These are phyloP conservation scores for Coregonus sp. DNA, from an alignment of 2,797 vertebrate species.

Conservation along the genomic window DNA sequence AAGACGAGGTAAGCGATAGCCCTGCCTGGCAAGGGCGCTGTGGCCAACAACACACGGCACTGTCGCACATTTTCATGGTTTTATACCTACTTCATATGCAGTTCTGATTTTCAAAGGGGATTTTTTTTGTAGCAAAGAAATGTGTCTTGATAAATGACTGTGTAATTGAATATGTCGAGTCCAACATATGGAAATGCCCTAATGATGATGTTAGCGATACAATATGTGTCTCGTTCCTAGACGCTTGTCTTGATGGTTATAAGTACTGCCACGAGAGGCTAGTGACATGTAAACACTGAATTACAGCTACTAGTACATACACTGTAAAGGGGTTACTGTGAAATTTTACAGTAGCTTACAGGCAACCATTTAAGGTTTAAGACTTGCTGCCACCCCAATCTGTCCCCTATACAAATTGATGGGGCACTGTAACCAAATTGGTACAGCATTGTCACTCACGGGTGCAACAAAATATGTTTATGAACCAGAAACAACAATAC, in stretches of 20 bases:
- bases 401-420: too few relatives aligned
- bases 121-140: constrained; percentile 25
- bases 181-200: constrained; percentile 17
- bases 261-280: background rate
- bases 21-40: constrained; percentile 22
- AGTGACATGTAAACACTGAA: background rate
- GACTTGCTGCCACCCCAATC: too few relatives aligned
- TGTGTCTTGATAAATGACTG: constrained; percentile 42
- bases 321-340: too few relatives aligned
- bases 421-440: too few relatives aligned
- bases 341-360: too few relatives aligned
- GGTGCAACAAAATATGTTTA: too few relatives aligned
- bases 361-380: too few relatives aligned
- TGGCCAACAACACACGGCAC: constrained; percentile 24
- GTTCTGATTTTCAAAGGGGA: constrained; percentile 11
- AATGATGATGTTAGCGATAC: background rate
- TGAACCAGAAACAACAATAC: too few relatives aligned
- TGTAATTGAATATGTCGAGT: constrained; percentile 34
- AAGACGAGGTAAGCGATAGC: constrained; percentile 55
- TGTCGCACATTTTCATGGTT: constrained; percentile 35
- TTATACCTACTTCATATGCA: constrained; percentile 25
- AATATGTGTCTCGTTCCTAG: background rate
- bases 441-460: too few relatives aligned
- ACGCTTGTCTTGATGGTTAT: background rate
- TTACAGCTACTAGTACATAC: too few relatives aligned